Percentiles rank a stretch among this genome's conserved stretches.
Conservation (phyloP, 1,140 invertebrate species). For the Heliconius hermathena region DNA sequence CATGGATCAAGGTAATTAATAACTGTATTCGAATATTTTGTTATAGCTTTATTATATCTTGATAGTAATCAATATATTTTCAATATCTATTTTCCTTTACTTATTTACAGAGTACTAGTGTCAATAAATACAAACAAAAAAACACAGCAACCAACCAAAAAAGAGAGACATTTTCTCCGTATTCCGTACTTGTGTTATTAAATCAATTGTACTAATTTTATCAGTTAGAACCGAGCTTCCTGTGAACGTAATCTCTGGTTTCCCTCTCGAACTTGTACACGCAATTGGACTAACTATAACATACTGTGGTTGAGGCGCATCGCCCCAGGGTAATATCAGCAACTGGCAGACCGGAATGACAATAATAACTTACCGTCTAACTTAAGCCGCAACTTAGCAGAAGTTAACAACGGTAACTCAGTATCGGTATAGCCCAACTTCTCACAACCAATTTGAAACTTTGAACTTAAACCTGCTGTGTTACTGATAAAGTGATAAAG, state of each 20-base stretch:
- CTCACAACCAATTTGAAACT: slow-evolving; percentile 66
- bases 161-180: neutral
- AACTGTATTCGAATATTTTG: too few relatives aligned
- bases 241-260: slow-evolving; percentile 10
- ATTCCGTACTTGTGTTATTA: neutral
- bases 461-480: slow-evolving; percentile 29
- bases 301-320: slow-evolving; percentile 30
- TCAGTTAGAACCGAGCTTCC: slow-evolving; percentile 3
- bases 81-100: neutral
- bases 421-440: slow-evolving; percentile 72
- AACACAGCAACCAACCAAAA: neutral
- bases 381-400: slow-evolving; percentile 64
- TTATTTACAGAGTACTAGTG: too few relatives aligned
- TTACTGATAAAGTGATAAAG: neutral
- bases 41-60: too few relatives aligned
- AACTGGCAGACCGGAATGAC: slow-evolving; percentile 52
- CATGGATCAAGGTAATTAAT: too few relatives aligned
- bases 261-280: slow-evolving; percentile 27
- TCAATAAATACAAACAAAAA: neutral
- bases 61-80: too few relatives aligned
- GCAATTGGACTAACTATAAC: slow-evolving; percentile 39
- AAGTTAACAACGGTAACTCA: slow-evolving; percentile 72
- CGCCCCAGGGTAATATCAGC: slow-evolving; percentile 47
- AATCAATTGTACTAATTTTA: slow-evolving; percentile 2
- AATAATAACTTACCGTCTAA: slow-evolving; percentile 67